phyloP scores from a whole-genome alignment of 2,888 invertebrate genomes.

The Acanthosoma haemorrhoidale region DNA sequence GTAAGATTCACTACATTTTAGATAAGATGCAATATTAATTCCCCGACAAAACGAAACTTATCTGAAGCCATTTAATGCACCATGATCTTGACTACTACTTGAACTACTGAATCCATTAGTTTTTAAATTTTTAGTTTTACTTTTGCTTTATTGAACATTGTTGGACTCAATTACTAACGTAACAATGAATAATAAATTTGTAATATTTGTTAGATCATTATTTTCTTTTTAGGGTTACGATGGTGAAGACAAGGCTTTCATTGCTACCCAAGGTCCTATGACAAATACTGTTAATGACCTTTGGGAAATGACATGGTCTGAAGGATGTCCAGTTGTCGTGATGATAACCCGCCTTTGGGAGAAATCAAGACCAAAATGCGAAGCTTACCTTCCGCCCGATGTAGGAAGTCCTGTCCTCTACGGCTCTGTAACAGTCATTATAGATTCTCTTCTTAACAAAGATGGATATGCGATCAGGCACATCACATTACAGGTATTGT shows the following conservation, averaged over 20 bases:
- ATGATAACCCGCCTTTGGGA: slow-evolving; percentile 90
- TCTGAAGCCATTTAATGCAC: too few species aligned
- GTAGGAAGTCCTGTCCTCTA: slow-evolving; percentile 46
- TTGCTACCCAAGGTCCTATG: slow-evolving; percentile 89
- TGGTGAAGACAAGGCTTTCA: slow-evolving; percentile 76
- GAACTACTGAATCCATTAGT: too few species aligned
- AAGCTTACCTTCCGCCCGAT: slow-evolving; percentile 70
- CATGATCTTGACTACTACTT: too few species aligned
- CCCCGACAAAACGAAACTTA: too few species aligned
- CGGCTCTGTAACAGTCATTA: slow-evolving; percentile 51
- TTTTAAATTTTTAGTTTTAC: too few species aligned
- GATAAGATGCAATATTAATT: too few species aligned
- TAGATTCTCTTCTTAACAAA: slow-evolving; percentile 49
- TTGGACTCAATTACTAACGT: too few species aligned
- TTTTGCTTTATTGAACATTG: too few species aligned
- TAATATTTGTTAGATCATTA: too few species aligned
- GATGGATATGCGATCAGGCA: slow-evolving; percentile 55
- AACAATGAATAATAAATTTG: too few species aligned
- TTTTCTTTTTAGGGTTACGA: slow-evolving; percentile 70
- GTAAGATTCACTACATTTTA: too few species aligned
- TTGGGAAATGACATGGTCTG: slow-evolving; percentile 77
- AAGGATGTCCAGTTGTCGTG: slow-evolving; percentile 59
- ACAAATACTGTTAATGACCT: slow-evolving; percentile 84
- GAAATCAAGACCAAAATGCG: slow-evolving; percentile 78
- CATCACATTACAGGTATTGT: slow-evolving; percentile 51